Evolutionary conservation across 2,888 invertebrate genomes (phyloP).

Genomic region (Pedicia rivosa): DNA sequence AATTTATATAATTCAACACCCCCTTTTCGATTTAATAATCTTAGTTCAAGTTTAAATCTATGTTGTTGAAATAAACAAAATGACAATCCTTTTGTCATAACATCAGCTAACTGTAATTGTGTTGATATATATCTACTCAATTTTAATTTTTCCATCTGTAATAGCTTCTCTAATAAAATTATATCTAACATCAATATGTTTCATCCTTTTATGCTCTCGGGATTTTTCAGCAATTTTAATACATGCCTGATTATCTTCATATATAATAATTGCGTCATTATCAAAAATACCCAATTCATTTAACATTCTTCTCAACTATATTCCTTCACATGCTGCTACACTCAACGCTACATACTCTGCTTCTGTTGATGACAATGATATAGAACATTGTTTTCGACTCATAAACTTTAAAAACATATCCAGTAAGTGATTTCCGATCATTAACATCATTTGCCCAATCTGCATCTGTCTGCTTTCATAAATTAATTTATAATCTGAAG

Average conservation of each 20-base stretch:
- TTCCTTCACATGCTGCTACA: background rate
- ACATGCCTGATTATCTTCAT: constrained; percentile 9
- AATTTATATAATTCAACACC: too few species aligned
- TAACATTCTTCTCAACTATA: constrained; percentile 8
- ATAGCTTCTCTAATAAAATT: constrained; percentile 9
- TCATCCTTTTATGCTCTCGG: constrained; percentile 10
- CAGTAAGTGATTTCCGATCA: too few species aligned
- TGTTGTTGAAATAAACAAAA: too few species aligned
- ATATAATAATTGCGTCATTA: constrained; percentile 4
- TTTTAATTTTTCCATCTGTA: too few species aligned
- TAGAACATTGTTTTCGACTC: background rate
- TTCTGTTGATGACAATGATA: background rate
- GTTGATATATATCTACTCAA: too few species aligned
- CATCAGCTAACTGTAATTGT: too few species aligned
- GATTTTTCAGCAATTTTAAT: constrained; percentile 10
- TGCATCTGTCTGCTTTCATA: too few species aligned
- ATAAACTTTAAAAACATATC: background rate
- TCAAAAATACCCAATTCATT: constrained; percentile 3
- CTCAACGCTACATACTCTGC: background rate
- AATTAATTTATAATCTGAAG: too few species aligned
- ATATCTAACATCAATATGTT: constrained; percentile 9
- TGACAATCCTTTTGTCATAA: too few species aligned
- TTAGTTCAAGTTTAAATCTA: too few species aligned
- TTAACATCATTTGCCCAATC: too few species aligned
- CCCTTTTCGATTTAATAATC: too few species aligned